These are phyloP conservation scores for Trogon surrucura DNA, from an alignment of 2,113 vertebrate genomes.

Conservation along the genomic window DNA sequence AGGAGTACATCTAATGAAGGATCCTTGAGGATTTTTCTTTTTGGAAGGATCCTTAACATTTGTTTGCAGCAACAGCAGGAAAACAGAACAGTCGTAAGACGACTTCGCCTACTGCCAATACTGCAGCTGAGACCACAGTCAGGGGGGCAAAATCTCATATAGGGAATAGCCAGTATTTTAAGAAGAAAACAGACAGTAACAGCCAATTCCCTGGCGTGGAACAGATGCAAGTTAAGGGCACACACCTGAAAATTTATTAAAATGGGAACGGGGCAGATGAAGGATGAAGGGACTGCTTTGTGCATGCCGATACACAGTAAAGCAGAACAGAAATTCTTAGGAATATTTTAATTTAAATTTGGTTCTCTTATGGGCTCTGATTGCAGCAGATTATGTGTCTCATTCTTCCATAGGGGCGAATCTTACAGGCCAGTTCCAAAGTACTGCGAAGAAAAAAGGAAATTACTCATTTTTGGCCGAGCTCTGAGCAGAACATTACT, in stretches of 20 bases:
- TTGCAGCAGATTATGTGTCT: neutral
- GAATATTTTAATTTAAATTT: neutral
- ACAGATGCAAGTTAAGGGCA: neutral
- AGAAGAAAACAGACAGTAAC: neutral
- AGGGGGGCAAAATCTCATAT: neutral
- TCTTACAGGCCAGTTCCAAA: neutral
- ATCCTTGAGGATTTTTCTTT: constrained; percentile 55
- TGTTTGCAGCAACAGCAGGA: constrained; percentile 32
- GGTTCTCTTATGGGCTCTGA: neutral
- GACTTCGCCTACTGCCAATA: neutral
- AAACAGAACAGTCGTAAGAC: constrained; percentile 7
- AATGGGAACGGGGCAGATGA: neutral
- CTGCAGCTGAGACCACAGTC: neutral
- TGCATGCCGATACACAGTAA: neutral
- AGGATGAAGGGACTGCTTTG: neutral
- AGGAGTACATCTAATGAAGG: constrained; percentile 51
- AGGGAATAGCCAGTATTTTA: neutral
- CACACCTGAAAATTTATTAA: neutral
- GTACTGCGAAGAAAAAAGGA: neutral
- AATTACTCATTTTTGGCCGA: constrained; percentile 41
- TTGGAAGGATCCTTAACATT: constrained; percentile 38
- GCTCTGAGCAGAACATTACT: neutral
- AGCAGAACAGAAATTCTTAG: neutral
- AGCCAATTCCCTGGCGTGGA: constrained; percentile 22
- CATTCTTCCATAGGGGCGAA: constrained; percentile 1